Evolutionary conservation across 1,140 invertebrate species (phyloP).

Genomic region (Arctopsyche grandis): DNA sequence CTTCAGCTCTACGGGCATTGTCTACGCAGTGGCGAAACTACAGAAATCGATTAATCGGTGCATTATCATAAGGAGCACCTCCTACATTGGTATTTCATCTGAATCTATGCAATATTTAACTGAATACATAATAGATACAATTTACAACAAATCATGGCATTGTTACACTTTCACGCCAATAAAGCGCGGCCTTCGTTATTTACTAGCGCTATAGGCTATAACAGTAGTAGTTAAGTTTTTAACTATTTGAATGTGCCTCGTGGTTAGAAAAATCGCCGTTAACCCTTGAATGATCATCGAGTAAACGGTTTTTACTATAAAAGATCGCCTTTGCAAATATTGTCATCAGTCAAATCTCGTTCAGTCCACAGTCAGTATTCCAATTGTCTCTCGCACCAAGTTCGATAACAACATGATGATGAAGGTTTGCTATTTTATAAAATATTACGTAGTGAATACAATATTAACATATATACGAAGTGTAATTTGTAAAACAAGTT

Average conservation of each 20-base stretch:
- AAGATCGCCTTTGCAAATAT: background rate
- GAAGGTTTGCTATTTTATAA: background rate
- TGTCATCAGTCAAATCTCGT: background rate
- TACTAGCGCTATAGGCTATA: background rate
- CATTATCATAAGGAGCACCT: conserved; percentile 11
- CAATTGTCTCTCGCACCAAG: background rate
- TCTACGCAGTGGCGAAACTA: conserved; percentile 4
- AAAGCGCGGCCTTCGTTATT: background rate
- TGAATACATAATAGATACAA: too few relatives aligned
- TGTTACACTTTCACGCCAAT: background rate
- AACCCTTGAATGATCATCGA: conserved; percentile 39
- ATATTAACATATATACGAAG: too few relatives aligned
- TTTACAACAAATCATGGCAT: too few relatives aligned
- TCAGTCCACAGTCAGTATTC: background rate
- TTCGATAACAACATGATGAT: background rate
- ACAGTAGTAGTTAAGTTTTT: background rate
- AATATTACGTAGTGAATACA: too few relatives aligned
- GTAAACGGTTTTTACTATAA: conserved; percentile 23
- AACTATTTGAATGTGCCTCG: conserved; percentile 24
- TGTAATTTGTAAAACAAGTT: too few relatives aligned
- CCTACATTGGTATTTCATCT: background rate
- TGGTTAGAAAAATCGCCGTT: background rate
- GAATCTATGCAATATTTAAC: background rate
- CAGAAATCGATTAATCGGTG: conserved; percentile 17
- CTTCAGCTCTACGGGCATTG: background rate